phyloP scores from a whole-genome alignment of 2,113 vertebrate species.

The Microcebus griseorufus region DNA sequence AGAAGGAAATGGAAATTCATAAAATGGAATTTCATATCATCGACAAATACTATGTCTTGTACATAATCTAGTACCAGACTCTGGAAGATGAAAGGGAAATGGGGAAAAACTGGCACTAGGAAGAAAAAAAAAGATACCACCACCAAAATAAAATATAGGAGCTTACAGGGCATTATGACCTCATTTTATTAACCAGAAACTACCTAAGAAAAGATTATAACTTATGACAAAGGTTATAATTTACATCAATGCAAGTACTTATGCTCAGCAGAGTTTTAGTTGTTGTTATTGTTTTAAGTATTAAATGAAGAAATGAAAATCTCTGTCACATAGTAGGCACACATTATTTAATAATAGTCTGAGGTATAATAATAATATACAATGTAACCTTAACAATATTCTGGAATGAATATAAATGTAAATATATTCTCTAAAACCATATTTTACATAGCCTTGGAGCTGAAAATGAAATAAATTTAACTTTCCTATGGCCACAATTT shows the following conservation, averaged over 20 bases:
- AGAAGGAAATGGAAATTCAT: conserved; percentile 52
- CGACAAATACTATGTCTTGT: neutral
- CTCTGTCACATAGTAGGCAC: neutral
- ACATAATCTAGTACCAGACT: conserved; percentile 20
- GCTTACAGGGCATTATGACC: neutral
- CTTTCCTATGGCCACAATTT: neutral
- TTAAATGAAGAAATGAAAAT: conserved; percentile 26
- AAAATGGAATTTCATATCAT: conserved; percentile 49
- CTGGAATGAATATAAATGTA: neutral
- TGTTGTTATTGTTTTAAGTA: neutral
- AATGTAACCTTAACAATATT: neutral
- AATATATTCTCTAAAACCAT: neutral
- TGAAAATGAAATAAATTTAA: conserved; percentile 19
- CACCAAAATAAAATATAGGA: neutral
- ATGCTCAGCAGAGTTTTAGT: neutral
- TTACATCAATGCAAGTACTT: neutral
- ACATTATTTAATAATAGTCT: neutral
- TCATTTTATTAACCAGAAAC: neutral
- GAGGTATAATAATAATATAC: neutral
- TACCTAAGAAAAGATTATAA: neutral
- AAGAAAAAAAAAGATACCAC: neutral
- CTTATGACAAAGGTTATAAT: neutral
- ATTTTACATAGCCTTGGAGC: neutral
- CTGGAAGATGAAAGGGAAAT: conserved; percentile 38
- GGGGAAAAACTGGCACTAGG: neutral